Evolutionary conservation across 2,888 invertebrate species (phyloP).

Genomic region (Psylliodes chrysocephalus): DNA sequence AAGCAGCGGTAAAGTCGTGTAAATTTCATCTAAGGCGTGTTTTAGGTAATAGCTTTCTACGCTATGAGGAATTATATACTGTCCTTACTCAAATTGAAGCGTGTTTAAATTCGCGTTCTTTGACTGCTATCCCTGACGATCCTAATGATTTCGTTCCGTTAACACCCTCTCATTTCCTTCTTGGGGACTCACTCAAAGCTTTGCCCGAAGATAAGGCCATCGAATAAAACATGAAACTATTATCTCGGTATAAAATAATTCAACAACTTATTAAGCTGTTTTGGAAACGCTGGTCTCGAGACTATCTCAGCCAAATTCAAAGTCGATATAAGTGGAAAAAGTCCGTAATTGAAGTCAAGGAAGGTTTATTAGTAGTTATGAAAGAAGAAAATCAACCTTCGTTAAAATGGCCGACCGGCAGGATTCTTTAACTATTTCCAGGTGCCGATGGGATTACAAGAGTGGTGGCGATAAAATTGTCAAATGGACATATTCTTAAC

Average conservation of each 20-base stretch:
- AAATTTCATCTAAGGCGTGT: neutral
- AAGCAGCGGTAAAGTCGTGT: slow-evolving; percentile 8
- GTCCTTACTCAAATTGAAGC: neutral
- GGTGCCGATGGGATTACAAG: neutral
- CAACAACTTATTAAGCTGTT: neutral
- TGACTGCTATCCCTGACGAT: neutral
- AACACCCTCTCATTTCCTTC: neutral
- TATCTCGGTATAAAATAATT: neutral
- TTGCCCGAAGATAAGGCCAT: neutral
- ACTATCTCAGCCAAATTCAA: neutral
- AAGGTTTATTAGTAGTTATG: neutral
- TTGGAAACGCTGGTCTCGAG: neutral
- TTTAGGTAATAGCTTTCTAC: neutral
- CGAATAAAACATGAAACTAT: neutral
- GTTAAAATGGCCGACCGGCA: neutral
- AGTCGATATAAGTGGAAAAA: neutral
- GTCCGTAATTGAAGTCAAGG: neutral
- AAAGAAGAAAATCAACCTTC: neutral
- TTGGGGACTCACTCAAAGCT: neutral
- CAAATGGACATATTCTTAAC: neutral
- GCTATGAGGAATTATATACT: neutral
- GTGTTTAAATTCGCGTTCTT: neutral
- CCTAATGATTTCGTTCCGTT: neutral
- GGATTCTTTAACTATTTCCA: neutral
- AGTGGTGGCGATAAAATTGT: neutral